phyloP scores from a whole-genome alignment of 2,888 invertebrate species.

The Litoditis marina region DNA sequence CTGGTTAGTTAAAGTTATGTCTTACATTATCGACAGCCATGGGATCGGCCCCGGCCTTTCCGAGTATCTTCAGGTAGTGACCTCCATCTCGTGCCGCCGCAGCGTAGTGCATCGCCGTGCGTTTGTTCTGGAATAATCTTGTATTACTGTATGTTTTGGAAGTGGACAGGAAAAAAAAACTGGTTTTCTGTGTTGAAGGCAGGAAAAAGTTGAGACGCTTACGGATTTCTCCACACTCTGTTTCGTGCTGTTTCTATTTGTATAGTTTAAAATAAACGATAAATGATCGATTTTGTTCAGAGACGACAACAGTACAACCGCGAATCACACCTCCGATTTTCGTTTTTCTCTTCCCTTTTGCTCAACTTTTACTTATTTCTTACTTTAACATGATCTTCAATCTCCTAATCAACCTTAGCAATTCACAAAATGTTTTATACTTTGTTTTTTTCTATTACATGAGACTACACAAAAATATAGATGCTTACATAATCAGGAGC shows the following conservation, averaged over 20 bases:
- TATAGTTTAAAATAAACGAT: no score
- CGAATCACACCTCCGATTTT: no score
- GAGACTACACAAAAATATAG: background rate
- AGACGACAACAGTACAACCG: no score
- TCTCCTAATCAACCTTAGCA: no score
- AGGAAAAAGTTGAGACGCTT: background rate
- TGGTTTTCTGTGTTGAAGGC: background rate
- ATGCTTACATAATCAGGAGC: slow-evolving; percentile 64
- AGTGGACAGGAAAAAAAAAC: background rate
- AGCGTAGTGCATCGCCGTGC: slow-evolving; percentile 84
- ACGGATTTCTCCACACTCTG: background rate
- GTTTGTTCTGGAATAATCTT: slow-evolving; percentile 69
- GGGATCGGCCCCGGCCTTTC: slow-evolving; percentile 80
- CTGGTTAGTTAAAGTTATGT: no score
- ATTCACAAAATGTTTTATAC: no score
- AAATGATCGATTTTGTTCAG: no score
- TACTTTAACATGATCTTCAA: background rate
- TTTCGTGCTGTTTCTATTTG: no score
- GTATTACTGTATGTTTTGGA: background rate
- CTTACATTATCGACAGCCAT: slow-evolving; percentile 79
- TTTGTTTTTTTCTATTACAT: no score
- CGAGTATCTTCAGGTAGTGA: slow-evolving; percentile 67
- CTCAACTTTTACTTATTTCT: background rate
- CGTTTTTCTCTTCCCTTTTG: no score
- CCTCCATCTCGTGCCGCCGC: slow-evolving; percentile 75